A percentile compares a stretch with the other conserved stretches of the same genome.
Evolutionary conservation across 2,113 vertebrate species (phyloP).

Genomic region (Gallinago media): DNA sequence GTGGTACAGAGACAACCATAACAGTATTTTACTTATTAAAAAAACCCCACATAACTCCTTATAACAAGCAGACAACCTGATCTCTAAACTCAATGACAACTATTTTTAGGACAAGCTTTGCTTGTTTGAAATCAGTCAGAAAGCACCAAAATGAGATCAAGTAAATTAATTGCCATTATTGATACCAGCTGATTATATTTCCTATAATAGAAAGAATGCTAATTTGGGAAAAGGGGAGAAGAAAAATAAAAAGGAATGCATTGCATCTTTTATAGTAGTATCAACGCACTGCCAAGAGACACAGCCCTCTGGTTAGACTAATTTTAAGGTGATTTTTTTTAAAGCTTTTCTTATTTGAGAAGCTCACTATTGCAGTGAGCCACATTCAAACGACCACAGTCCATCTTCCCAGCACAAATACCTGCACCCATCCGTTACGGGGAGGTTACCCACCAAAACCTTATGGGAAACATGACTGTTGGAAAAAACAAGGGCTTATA

Average conservation of each 20-base stretch:
- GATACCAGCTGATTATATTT: neutral
- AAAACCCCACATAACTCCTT: neutral
- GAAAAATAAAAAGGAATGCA: neutral
- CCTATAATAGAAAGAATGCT: neutral
- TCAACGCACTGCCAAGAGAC: neutral
- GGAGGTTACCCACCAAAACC: neutral
- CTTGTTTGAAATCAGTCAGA: neutral
- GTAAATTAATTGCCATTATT: neutral
- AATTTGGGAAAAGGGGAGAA: rapidly evolving
- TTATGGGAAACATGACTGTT: rapidly evolving
- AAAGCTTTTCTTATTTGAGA: neutral
- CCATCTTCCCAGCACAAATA: neutral
- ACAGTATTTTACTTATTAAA: neutral
- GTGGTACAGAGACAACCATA: neutral
- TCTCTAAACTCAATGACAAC: neutral
- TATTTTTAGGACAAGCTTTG: neutral
- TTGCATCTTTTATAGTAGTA: neutral
- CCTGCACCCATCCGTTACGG: neutral
- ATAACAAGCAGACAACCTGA: neutral
- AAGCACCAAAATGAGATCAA: neutral
- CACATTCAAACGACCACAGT: neutral
- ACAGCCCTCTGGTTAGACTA: neutral
- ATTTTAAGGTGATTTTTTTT: neutral
- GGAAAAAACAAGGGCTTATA: neutral
- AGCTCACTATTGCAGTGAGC: neutral